Evolutionary conservation across 2,888 invertebrate genomes (phyloP).

Genomic region (Leptura quadrifasciata): DNA sequence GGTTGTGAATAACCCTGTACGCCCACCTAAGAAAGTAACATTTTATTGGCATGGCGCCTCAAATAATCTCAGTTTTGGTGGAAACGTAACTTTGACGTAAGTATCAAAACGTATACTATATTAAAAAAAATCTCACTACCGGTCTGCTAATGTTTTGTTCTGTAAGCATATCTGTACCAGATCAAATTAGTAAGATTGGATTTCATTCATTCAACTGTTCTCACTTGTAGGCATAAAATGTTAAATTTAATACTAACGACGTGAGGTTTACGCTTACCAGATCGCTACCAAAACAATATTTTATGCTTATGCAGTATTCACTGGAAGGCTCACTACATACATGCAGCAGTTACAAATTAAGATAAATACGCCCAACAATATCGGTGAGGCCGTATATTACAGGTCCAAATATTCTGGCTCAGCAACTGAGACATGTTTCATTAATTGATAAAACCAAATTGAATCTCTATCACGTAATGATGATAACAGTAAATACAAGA

Average conservation of each 20-base stretch:
- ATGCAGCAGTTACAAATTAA: background rate
- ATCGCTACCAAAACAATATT: background rate
- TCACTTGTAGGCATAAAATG: slow-evolving; percentile 3
- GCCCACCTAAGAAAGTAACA: too few relatives aligned
- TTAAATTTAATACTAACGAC: slow-evolving; percentile 4
- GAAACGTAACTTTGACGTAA: background rate
- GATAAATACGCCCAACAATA: background rate
- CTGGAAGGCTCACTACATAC: background rate
- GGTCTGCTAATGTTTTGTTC: background rate
- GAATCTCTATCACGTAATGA: too few relatives aligned
- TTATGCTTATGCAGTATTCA: background rate
- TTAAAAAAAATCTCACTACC: background rate
- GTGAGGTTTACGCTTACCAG: background rate
- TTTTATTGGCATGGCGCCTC: too few relatives aligned
- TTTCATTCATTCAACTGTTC: slow-evolving; percentile 1
- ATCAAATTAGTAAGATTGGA: background rate
- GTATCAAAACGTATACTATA: background rate
- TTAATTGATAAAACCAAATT: too few relatives aligned
- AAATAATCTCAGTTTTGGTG: background rate
- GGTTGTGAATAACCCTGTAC: too few relatives aligned
- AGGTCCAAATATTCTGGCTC: too few relatives aligned
- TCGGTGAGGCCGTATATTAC: background rate
- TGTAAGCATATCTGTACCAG: slow-evolving; percentile 7
- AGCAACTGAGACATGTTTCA: too few relatives aligned
- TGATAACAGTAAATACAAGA: too few relatives aligned